Conservation (phyloP, 2,113 vertebrate genomes). For the Cyprinus carpio region DNA sequence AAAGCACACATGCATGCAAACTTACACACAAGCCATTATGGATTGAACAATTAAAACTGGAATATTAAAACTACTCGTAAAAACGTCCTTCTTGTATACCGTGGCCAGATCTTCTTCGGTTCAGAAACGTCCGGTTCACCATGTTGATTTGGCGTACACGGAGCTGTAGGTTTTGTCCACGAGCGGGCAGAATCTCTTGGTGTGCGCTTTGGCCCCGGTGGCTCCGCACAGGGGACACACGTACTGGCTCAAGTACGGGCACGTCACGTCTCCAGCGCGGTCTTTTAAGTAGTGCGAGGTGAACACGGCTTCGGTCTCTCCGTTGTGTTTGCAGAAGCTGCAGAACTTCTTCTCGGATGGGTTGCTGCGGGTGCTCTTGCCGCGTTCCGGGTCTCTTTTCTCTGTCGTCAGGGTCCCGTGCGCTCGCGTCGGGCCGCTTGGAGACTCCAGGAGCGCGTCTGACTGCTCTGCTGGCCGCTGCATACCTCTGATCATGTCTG, state of each 20-base stretch:
- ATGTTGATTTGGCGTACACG: slow-evolving; percentile 70
- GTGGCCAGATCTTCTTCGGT: too few relatives aligned
- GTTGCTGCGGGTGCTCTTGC: neutral
- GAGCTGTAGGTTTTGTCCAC: slow-evolving; percentile 79
- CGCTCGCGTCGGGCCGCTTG: neutral
- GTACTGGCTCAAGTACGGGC: slow-evolving; percentile 80
- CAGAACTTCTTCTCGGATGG: slow-evolving; percentile 60
- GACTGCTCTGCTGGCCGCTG: neutral
- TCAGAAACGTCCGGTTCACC: too few relatives aligned
- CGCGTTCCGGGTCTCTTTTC: neutral
- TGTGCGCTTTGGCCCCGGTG: slow-evolving; percentile 79
- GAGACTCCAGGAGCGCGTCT: neutral
- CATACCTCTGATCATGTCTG: slow-evolving; percentile 68
- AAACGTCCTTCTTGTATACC: neutral
- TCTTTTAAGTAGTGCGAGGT: slow-evolving; percentile 61
- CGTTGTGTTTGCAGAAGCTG: slow-evolving; percentile 86
- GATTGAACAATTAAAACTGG: too few relatives aligned
- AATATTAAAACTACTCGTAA: slow-evolving; percentile 21
- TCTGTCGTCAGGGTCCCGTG: neutral
- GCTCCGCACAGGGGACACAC: slow-evolving; percentile 80
- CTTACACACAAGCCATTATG: neutral
- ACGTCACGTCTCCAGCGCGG: too few relatives aligned
- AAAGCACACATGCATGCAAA: too few relatives aligned
- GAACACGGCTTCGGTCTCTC: slow-evolving; percentile 68
- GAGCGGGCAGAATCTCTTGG: slow-evolving; percentile 84